These are phyloP conservation scores for Drosophila anomalata DNA, from an alignment of 2,888 invertebrate species.

Conservation along the genomic window DNA sequence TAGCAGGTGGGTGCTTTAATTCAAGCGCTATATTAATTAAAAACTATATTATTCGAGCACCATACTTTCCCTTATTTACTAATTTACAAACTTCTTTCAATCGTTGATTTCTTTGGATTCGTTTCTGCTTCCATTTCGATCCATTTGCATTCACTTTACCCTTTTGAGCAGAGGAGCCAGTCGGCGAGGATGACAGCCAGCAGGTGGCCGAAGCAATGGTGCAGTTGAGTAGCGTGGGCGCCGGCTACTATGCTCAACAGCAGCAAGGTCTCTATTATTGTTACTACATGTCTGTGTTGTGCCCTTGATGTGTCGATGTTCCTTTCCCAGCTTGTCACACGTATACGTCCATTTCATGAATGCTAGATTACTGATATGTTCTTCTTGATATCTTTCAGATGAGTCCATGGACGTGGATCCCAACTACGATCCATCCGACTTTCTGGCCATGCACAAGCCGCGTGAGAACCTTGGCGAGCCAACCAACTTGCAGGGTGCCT, in stretches of 20 bases:
- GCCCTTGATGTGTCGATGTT: constrained; percentile 32
- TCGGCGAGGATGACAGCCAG: constrained; percentile 87
- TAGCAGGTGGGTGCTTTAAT: constrained; percentile 67
- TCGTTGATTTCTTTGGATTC: constrained; percentile 56
- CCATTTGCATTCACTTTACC: constrained; percentile 28
- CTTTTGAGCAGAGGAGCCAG: constrained; percentile 80
- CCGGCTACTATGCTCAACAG: constrained; percentile 87
- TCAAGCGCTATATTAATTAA: constrained; percentile 1
- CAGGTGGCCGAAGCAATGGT: constrained; percentile 92
- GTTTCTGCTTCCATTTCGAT: constrained; percentile 39
- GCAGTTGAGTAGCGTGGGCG: constrained; percentile 88
- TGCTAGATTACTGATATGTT: background rate
- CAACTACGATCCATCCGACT: constrained; percentile 94
- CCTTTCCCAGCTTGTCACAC: constrained; percentile 8
- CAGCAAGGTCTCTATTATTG: constrained; percentile 81
- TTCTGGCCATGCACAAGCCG: constrained; percentile 86
- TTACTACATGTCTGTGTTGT: constrained; percentile 44
- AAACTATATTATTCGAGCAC: background rate
- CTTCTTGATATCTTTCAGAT: constrained; percentile 83
- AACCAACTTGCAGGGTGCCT: constrained; percentile 48
- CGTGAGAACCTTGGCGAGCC: constrained; percentile 53
- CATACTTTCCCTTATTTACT: constrained; percentile 25
- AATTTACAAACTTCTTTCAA: constrained; percentile 44
- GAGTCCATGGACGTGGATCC: constrained; percentile 91
- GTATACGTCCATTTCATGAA: background rate